Evolutionary conservation across 2,888 invertebrate genomes (phyloP).

Genomic region (Cerastis leucographa): DNA sequence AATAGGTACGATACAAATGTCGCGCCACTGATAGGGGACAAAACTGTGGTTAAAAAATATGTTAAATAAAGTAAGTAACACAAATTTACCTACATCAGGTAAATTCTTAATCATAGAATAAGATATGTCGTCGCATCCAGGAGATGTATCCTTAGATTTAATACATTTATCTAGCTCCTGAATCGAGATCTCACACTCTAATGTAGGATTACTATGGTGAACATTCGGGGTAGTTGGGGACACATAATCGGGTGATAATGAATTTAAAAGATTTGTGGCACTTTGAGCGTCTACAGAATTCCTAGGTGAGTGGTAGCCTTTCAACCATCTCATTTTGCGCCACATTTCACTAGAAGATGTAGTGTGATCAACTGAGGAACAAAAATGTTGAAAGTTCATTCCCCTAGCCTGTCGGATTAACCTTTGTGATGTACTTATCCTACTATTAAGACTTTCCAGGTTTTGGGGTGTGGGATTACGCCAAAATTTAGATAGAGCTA

Average conservation of each 20-base stretch:
- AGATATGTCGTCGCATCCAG: constrained; percentile 6
- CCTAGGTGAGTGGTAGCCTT: not conserved
- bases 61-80: not conserved
- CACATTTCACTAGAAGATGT: not conserved
- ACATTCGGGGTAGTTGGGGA: not conserved
- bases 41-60: not conserved
- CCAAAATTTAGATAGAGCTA: constrained; percentile 11
- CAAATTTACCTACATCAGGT: not conserved
- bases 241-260: not conserved
- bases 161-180: not conserved
- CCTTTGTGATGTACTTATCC: no score
- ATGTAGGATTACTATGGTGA: not conserved
- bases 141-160: not conserved
- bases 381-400: no score
- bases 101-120: not conserved
- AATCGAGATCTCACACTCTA: not conserved
- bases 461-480: constrained; percentile 4
- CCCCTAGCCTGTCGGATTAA: no score
- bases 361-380: not conserved
- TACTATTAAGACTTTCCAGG: not conserved
- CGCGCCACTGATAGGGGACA: not conserved
- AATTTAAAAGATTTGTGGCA: constrained; percentile 3
- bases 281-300: not conserved
- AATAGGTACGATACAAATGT: constrained; percentile 1
- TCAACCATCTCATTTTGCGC: constrained; percentile 4